These are phyloP conservation scores for Meloidogyne chitwoodi DNA, from an alignment of 1,140 invertebrate species.

Conservation along the genomic window DNA sequence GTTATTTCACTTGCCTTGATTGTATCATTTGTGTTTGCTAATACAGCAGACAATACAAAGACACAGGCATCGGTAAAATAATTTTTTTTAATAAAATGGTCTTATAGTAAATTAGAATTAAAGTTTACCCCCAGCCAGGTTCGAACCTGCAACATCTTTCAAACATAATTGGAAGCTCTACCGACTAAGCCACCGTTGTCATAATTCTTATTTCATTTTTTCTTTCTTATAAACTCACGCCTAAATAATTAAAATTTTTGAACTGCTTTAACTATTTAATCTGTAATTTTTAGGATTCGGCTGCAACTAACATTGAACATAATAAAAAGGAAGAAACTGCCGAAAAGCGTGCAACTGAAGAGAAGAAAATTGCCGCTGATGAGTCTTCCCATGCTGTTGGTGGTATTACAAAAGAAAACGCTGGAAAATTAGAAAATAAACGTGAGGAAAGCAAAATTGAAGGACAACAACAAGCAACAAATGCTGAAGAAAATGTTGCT, in stretches of 20 bases:
- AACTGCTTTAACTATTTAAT: too few species aligned
- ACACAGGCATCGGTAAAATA: neutral
- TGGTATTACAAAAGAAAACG: neutral
- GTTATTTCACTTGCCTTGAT: slow-evolving; percentile 4
- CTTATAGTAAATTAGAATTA: too few species aligned
- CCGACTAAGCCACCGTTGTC: too few species aligned
- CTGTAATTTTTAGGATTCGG: neutral
- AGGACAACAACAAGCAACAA: neutral
- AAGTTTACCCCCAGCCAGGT: too few species aligned
- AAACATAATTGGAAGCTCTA: too few species aligned
- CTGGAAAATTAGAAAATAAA: neutral
- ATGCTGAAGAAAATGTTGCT: neutral
- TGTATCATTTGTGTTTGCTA: slow-evolving; percentile 1
- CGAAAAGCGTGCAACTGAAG: neutral
- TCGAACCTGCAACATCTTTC: too few species aligned
- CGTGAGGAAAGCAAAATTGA: neutral
- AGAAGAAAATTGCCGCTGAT: neutral
- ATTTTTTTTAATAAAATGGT: neutral
- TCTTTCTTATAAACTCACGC: too few species aligned
- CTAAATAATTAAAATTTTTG: too few species aligned
- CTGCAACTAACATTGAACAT: neutral
- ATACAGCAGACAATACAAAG: slow-evolving; percentile 8
- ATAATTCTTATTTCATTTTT: too few species aligned
- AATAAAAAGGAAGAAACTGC: neutral
- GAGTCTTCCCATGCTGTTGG: neutral